These are phyloP conservation scores for Plectus sambesii DNA, from an alignment of 1,140 invertebrate species.

Conservation along the genomic window DNA sequence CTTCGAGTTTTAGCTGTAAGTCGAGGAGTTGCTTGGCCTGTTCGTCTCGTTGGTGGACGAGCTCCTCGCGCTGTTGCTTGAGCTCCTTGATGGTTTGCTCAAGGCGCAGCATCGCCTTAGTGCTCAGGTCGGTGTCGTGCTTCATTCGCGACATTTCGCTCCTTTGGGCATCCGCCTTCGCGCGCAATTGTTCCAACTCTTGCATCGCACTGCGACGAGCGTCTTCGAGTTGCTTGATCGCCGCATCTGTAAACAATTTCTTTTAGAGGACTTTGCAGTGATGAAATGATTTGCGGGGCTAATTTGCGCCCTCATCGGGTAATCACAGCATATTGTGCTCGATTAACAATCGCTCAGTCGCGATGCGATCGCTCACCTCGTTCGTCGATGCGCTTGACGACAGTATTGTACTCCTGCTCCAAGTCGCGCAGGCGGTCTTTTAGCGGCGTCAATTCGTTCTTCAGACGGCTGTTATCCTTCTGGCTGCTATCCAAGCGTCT, in stretches of 20 bases:
- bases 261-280: too few relatives aligned
- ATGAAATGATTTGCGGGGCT: too few relatives aligned
- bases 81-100: constrained; percentile 40
- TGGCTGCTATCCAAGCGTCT: constrained; percentile 34
- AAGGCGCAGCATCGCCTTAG: constrained; percentile 26
- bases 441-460: constrained; percentile 35
- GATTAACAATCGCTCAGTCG: too few relatives aligned
- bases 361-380: constrained; percentile 29
- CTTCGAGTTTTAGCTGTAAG: constrained; percentile 29
- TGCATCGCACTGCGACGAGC: constrained; percentile 19
- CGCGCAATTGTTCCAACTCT: constrained; percentile 34
- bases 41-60: constrained; percentile 41
- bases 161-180: too few relatives aligned
- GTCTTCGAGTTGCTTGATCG: constrained; percentile 33
- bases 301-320: too few relatives aligned
- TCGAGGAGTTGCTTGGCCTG: constrained; percentile 31
- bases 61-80: constrained; percentile 41
- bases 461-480: constrained; percentile 36
- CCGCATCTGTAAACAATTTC: constrained; percentile 30
- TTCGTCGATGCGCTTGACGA: constrained; percentile 34
- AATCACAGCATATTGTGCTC: too few relatives aligned
- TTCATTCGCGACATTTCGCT: constrained; percentile 31
- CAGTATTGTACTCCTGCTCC: constrained; percentile 38
- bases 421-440: constrained; percentile 35
- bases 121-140: constrained; percentile 27